phyloP scores from a whole-genome alignment of 2,113 vertebrate genomes.

The Heterochromis multidens region DNA sequence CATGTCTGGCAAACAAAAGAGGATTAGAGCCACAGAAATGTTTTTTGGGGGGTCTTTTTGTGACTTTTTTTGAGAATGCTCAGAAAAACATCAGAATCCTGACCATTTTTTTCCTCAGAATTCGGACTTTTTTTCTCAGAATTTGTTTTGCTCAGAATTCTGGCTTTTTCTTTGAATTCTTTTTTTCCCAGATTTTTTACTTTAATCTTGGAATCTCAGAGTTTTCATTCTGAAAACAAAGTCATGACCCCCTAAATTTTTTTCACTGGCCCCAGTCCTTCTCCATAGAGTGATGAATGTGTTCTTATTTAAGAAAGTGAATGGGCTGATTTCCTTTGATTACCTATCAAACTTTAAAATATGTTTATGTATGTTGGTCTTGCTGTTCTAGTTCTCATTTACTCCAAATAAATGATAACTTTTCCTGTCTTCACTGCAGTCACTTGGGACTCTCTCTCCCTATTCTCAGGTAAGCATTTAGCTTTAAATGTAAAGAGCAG shows the following conservation, averaged over 20 bases:
- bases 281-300: background rate
- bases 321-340: background rate
- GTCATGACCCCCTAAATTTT: background rate
- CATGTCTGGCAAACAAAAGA: background rate
- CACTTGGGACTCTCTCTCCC: constrained; percentile 90
- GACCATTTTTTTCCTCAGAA: background rate
- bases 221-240: background rate
- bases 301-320: background rate
- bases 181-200: too few relatives aligned
- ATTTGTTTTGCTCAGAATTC: too few relatives aligned
- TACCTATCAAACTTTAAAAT: too few relatives aligned
- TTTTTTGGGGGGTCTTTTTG: too few relatives aligned
- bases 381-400: background rate
- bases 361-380: too few relatives aligned
- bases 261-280: background rate
- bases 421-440: constrained; percentile 73
- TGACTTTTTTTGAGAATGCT: background rate
- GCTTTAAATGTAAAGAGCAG: background rate
- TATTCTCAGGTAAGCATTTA: constrained; percentile 89
- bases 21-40: background rate
- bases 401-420: background rate
- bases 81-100: background rate
- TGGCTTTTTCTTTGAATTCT: too few relatives aligned
- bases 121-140: background rate
- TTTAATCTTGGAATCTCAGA: too few relatives aligned